Percentiles rank a stretch among this genome's conserved stretches.
phyloP scores from a whole-genome alignment of 2,113 vertebrate species.

The Heterotis niloticus region DNA sequence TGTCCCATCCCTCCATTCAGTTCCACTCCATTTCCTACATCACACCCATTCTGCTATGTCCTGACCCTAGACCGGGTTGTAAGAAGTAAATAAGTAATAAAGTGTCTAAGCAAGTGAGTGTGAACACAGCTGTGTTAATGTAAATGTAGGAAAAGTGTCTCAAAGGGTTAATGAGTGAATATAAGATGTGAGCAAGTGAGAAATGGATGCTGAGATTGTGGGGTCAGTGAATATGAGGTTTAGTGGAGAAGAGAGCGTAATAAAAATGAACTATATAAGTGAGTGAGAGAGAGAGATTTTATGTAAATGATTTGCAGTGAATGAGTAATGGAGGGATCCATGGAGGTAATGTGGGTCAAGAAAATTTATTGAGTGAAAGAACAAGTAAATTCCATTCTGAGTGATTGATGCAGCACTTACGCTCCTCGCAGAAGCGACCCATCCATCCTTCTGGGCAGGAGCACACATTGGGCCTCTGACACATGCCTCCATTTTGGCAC shows the following conservation, averaged over 20 bases:
- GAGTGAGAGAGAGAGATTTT: neutral
- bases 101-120: neutral
- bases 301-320: neutral
- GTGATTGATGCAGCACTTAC: constrained; percentile 63
- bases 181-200: neutral
- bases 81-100: neutral
- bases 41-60: no score
- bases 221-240: neutral
- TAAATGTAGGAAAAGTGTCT: no score
- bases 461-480: constrained; percentile 87
- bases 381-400: neutral
- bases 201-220: neutral
- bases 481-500: constrained; percentile 90
- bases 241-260: neutral
- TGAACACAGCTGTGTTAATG: neutral
- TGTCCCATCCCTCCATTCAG: no score
- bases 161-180: neutral
- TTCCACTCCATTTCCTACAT: no score
- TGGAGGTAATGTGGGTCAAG: neutral
- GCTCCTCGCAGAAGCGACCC: constrained; percentile 92
- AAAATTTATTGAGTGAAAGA: neutral
- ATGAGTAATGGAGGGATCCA: no score
- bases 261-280: neutral
- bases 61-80: no score
- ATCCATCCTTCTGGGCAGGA: constrained; percentile 92